Conservation (phyloP, 2,888 invertebrate species). For the Drosophila kuntzei region DNA sequence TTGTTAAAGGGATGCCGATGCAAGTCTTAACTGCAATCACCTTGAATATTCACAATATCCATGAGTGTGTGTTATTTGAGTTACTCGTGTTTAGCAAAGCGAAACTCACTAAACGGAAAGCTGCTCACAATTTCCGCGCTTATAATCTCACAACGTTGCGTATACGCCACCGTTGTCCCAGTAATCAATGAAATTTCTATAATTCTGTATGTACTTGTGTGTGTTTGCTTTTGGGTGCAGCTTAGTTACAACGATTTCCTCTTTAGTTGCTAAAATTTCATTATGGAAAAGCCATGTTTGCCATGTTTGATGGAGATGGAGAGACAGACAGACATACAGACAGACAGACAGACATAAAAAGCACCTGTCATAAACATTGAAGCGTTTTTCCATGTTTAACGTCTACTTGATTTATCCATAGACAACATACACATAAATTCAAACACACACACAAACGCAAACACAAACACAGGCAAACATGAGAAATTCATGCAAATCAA, state of each 20-base stretch:
- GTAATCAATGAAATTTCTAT: conserved; percentile 29
- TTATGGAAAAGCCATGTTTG: conserved; percentile 61
- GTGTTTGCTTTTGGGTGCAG: conserved; percentile 24
- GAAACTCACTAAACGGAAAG: conserved; percentile 37
- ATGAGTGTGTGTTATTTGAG: conserved; percentile 12
- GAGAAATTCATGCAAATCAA: conserved; percentile 26
- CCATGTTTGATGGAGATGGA: conserved; percentile 3
- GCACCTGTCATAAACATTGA: conserved; percentile 58
- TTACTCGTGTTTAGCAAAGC: conserved; percentile 24
- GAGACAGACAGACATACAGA: conserved; percentile 13
- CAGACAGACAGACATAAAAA: conserved; percentile 15
- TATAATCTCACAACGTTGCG: conserved; percentile 33
- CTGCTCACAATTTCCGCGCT: conserved; percentile 55
- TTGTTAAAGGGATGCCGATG: conserved; percentile 13
- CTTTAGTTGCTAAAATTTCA: conserved; percentile 37
- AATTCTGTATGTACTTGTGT: conserved; percentile 1
- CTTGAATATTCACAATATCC: conserved; percentile 36
- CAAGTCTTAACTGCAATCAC: conserved; percentile 32
- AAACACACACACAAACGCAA: conserved; percentile 7
- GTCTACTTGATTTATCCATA: conserved; percentile 43
- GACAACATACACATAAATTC: background rate
- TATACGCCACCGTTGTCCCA: conserved; percentile 26
- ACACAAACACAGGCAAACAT: conserved; percentile 3
- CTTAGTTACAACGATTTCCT: conserved; percentile 49
- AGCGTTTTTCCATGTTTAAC: conserved; percentile 61